These are phyloP conservation scores for Lates calcarifer DNA, from an alignment of 2,113 vertebrate species.

Conservation along the genomic window DNA sequence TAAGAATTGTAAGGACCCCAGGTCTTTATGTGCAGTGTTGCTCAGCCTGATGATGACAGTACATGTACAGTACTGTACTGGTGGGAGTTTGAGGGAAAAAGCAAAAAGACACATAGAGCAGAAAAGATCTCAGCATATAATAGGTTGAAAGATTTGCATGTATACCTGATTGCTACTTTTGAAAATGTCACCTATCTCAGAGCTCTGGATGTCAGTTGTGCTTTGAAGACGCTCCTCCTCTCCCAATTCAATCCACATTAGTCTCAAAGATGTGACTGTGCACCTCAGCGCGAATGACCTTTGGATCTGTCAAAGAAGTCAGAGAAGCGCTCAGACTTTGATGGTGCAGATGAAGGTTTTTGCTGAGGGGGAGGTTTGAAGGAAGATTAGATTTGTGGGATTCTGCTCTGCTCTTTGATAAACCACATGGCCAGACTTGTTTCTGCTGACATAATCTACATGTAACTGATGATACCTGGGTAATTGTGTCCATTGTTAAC, in stretches of 20 bases:
- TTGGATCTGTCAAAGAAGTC: constrained; percentile 35
- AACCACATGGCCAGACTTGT: neutral
- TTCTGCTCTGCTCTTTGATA: constrained; percentile 11
- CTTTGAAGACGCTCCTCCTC: neutral
- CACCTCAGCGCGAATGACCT: constrained; percentile 23
- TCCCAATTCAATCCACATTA: constrained; percentile 18
- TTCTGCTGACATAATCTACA: constrained; percentile 24
- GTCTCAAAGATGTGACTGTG: neutral
- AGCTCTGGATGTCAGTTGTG: constrained; percentile 6
- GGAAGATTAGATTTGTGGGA: neutral
- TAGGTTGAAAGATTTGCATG: constrained; percentile 6
- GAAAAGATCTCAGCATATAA: constrained; percentile 8
- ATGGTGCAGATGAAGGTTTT: neutral
- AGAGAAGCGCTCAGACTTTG: neutral
- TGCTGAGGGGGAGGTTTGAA: neutral
- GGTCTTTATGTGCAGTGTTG: neutral
- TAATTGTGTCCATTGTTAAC: constrained; percentile 9
- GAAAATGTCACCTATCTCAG: constrained; percentile 49
- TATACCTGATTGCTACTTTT: constrained; percentile 24
- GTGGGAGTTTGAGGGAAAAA: constrained; percentile 14
- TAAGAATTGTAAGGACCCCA: too few relatives aligned
- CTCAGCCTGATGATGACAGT: too few relatives aligned
- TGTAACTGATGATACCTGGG: neutral
- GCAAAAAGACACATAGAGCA: neutral
- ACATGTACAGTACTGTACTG: neutral